These are phyloP conservation scores for Hippocampus zosterae DNA, from an alignment of 2,113 vertebrate genomes.

Conservation along the genomic window DNA sequence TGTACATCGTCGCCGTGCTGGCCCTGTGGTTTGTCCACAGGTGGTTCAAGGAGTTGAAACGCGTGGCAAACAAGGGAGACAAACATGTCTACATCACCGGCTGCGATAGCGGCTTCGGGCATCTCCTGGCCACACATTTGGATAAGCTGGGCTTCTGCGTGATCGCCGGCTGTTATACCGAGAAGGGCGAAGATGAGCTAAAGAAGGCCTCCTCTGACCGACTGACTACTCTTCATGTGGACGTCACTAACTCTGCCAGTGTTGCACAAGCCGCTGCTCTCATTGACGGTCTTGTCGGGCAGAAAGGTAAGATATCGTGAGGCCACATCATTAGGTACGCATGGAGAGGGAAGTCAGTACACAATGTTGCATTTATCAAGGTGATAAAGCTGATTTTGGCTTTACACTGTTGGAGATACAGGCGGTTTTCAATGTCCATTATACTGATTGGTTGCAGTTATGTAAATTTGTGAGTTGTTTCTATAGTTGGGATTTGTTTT, in stretches of 20 bases:
- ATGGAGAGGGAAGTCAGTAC: background rate
- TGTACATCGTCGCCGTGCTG: conserved; percentile 44
- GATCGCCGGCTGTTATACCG: conserved; percentile 71
- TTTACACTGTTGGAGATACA: no score
- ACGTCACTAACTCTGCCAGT: conserved; percentile 73
- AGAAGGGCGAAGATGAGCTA: conserved; percentile 67
- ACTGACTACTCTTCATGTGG: conserved; percentile 73
- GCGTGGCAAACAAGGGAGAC: conserved; percentile 55
- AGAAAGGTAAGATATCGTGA: conserved; percentile 64
- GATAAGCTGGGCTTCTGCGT: conserved; percentile 71
- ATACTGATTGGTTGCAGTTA: no score
- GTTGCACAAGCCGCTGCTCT: conserved; percentile 63
- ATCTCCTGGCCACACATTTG: conserved; percentile 70
- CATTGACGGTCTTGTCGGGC: conserved; percentile 71
- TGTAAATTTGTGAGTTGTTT: no score
- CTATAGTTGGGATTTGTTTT: background rate
- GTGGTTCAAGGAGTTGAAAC: conserved; percentile 56
- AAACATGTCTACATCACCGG: conserved; percentile 72
- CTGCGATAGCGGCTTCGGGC: conserved; percentile 68
- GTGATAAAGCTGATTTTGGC: no score
- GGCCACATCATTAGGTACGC: no score
- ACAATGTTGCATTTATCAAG: background rate
- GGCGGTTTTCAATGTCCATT: no score
- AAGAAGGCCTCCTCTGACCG: conserved; percentile 56
- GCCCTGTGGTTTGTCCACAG: conserved; percentile 49